phyloP scores from a whole-genome alignment of 2,113 vertebrate genomes.

The Chroicocephalus ridibundus region DNA sequence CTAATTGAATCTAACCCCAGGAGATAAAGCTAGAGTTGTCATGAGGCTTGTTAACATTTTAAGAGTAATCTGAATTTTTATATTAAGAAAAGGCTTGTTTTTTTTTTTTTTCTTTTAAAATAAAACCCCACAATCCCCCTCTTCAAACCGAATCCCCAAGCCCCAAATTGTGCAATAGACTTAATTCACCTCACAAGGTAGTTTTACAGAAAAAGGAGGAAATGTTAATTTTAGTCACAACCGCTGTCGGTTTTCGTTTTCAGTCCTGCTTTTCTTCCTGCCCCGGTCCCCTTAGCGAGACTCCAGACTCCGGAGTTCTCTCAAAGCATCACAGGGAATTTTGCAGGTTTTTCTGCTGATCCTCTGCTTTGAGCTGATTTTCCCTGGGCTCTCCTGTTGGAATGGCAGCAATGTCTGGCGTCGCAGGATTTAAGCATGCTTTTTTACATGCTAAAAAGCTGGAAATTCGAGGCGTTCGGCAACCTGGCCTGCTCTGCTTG shows the following conservation, averaged over 20 bases:
- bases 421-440: fast-evolving
- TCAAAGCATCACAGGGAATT: fast-evolving
- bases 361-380: neutral
- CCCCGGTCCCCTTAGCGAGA: neutral
- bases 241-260: neutral
- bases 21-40: neutral
- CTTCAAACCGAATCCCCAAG: neutral
- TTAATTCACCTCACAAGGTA: neutral
- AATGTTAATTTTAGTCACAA: neutral
- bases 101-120: neutral
- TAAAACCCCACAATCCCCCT: neutral
- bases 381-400: neutral
- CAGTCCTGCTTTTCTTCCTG: neutral
- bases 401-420: fast-evolving
- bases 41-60: neutral
- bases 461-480: fast-evolving
- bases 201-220: neutral
- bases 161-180: fast-evolving
- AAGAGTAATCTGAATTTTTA: neutral
- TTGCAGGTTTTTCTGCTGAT: neutral
- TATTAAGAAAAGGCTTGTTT: neutral
- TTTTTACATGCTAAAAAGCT: fast-evolving
- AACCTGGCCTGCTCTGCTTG: neutral
- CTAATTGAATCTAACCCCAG: neutral
- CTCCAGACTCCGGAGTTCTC: fast-evolving